These are phyloP conservation scores for Oscheius sp. DNA, from an alignment of 2,888 invertebrate species.

Conservation along the genomic window DNA sequence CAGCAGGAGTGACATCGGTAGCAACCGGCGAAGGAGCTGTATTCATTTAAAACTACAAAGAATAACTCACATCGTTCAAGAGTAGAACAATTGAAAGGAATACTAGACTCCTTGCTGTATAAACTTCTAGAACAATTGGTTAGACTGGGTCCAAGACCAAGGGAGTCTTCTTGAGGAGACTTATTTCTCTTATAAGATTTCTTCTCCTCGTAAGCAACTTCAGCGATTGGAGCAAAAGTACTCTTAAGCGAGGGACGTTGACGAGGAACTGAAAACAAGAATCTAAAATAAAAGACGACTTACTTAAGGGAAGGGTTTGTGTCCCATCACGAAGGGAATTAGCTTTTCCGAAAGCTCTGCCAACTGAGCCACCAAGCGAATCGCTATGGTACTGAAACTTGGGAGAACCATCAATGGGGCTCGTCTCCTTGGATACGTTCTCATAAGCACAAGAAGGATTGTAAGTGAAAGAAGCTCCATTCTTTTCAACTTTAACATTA, in stretches of 20 bases:
- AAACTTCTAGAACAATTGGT: slow-evolving; percentile 24
- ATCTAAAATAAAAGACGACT: not conserved
- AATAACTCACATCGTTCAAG: slow-evolving; percentile 48
- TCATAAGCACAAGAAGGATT: slow-evolving; percentile 41
- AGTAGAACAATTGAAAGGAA: slow-evolving; percentile 55
- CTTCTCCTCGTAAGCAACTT: not conserved
- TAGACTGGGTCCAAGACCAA: slow-evolving; percentile 39
- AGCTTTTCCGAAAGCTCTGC: slow-evolving; percentile 4
- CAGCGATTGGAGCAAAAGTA: slow-evolving; percentile 21
- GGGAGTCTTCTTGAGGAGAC: slow-evolving; percentile 38
- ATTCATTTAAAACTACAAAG: slow-evolving; percentile 2
- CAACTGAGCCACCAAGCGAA: slow-evolving; percentile 5
- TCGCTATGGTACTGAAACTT: not conserved
- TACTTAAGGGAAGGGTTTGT: slow-evolving; percentile 41
- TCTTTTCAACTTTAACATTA: not conserved
- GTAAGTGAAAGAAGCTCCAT: slow-evolving; percentile 23
- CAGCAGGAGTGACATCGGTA: slow-evolving; percentile 18
- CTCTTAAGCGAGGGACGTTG: not conserved
- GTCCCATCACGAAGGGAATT: slow-evolving; percentile 34
- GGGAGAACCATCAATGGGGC: not conserved
- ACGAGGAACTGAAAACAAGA: slow-evolving; percentile 2
- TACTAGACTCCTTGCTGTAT: slow-evolving; percentile 17
- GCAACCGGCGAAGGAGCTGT: slow-evolving; percentile 34
- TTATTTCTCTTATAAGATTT: not conserved
- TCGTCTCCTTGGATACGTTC: slow-evolving; percentile 37